Percentiles rank a stretch among this genome's conserved stretches.
Conservation (phyloP, 2,797 vertebrate species). For the Salmo trutta region DNA sequence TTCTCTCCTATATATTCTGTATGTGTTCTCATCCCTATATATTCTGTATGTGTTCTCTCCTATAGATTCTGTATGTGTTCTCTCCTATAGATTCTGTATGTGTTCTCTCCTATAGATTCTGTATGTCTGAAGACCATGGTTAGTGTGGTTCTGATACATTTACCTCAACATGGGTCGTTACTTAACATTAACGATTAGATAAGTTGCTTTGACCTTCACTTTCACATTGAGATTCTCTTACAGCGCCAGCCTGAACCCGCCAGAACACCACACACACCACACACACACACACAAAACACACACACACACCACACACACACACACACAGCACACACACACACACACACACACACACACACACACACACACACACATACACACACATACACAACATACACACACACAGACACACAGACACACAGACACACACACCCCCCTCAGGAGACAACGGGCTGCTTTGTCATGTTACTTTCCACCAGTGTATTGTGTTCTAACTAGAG, state of each 20-base stretch:
- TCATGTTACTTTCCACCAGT: background rate
- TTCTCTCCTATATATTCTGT: too few species aligned
- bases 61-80: too few species aligned
- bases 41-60: too few species aligned
- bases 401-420: too few species aligned
- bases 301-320: background rate
- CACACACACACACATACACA: too few species aligned
- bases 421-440: background rate
- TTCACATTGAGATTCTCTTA: background rate
- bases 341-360: too few species aligned
- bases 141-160: background rate
- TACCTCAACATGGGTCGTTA: background rate
- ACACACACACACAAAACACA: background rate
- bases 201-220: conserved; percentile 13
- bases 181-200: background rate
- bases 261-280: background rate
- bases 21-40: too few species aligned
- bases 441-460: background rate
- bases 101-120: too few species aligned
- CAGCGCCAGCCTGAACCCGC: background rate
- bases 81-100: too few species aligned
- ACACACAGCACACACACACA: too few species aligned
- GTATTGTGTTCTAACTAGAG: too few species aligned
- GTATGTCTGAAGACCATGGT: background rate
- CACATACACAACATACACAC: too few species aligned